Conservation (phyloP, 2,888 invertebrate species). For the Melieria omissa region DNA sequence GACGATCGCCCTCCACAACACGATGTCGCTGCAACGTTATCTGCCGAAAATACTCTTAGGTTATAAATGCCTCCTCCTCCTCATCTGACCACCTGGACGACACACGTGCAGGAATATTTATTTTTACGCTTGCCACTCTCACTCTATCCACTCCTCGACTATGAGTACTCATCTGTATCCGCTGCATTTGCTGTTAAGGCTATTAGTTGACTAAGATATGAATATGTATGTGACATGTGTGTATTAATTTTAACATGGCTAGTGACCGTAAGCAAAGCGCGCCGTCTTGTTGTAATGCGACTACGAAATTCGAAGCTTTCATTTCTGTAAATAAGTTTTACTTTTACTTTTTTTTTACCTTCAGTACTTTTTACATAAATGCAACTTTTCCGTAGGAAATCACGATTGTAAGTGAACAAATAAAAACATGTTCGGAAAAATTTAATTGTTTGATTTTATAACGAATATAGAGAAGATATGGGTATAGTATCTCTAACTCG, state of each 20-base stretch:
- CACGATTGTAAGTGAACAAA: conserved; percentile 31
- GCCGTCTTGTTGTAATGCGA: too few relatives aligned
- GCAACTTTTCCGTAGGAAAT: conserved; percentile 7
- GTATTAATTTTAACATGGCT: too few relatives aligned
- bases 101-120: too few relatives aligned
- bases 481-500: neutral
- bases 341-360: conserved; percentile 8
- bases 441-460: neutral
- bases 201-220: too few relatives aligned
- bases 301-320: too few relatives aligned
- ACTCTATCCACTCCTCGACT: too few relatives aligned
- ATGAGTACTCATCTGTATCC: too few relatives aligned
- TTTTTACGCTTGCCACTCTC: too few relatives aligned
- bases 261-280: too few relatives aligned
- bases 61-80: conserved; percentile 77
- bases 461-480: neutral
- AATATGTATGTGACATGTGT: too few relatives aligned
- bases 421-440: conserved; percentile 36
- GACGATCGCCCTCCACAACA: conserved; percentile 40
- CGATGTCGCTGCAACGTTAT: conserved; percentile 45
- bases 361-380: conserved; percentile 6
- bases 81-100: conserved; percentile 59
- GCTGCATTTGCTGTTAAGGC: too few relatives aligned
- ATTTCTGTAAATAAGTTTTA: conserved; percentile 26
- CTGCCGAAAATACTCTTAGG: conserved; percentile 56